Conservation (phyloP, 2,113 vertebrate species). For the Alces alces region DNA sequence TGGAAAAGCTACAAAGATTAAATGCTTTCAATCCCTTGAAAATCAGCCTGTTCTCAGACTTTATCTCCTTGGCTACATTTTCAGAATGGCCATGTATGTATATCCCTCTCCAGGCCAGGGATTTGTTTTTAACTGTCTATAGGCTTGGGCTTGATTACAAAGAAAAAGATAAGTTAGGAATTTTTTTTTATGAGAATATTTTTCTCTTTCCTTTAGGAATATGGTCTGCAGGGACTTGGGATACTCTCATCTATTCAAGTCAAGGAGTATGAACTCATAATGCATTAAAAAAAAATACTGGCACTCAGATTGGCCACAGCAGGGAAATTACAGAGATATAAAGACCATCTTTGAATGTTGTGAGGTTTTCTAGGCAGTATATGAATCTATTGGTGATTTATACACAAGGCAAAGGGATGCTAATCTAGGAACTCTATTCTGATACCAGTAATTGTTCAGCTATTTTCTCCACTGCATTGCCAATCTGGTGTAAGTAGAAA, state of each 20-base stretch:
- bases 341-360: slow-evolving; percentile 1
- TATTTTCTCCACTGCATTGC: neutral
- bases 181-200: neutral
- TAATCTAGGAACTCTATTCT: neutral
- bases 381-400: neutral
- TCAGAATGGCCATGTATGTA: neutral
- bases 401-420: neutral
- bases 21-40: slow-evolving; percentile 7
- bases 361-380: neutral
- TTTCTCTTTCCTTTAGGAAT: slow-evolving; percentile 11
- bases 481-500: neutral
- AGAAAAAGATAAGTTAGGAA: neutral
- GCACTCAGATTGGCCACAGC: neutral
- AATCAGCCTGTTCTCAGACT: neutral
- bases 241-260: neutral
- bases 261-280: neutral
- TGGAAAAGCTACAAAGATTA: slow-evolving; percentile 26
- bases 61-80: slow-evolving; percentile 2
- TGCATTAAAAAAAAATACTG: neutral
- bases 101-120: neutral
- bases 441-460: neutral
- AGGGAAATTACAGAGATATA: neutral
- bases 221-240: neutral
- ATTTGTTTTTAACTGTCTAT: neutral
- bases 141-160: neutral